A percentile compares a stretch with the other conserved stretches of the same genome.
Evolutionary conservation across 2,888 invertebrate genomes (phyloP).

Genomic region (Drosophila falleni): DNA sequence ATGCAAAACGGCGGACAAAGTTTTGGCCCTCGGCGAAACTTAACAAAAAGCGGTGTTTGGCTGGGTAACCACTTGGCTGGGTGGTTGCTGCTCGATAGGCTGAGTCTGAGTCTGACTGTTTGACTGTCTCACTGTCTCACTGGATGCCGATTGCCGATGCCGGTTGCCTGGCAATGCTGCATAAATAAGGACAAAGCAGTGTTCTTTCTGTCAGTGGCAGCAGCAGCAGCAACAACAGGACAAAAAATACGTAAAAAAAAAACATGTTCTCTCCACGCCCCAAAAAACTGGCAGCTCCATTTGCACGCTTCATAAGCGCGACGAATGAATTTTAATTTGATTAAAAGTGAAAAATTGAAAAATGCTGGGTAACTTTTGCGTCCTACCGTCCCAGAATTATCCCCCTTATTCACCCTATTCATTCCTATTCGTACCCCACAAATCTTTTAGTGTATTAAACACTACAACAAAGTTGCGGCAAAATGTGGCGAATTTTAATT

Average conservation of each 20-base stretch:
- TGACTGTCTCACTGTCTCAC: constrained; percentile 16
- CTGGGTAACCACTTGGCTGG: constrained; percentile 45
- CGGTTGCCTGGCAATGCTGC: constrained; percentile 44
- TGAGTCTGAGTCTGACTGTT: constrained; percentile 23
- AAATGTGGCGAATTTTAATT: constrained; percentile 54
- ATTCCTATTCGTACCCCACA: background rate
- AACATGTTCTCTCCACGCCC: background rate
- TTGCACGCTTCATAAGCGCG: constrained; percentile 81
- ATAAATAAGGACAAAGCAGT: constrained; percentile 35
- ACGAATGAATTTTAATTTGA: constrained; percentile 85
- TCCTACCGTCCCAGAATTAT: too few species aligned
- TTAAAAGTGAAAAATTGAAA: constrained; percentile 82
- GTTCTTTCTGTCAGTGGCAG: constrained; percentile 27
- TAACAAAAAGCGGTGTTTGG: constrained; percentile 54
- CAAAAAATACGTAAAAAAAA: background rate
- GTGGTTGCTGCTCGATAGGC: constrained; percentile 45
- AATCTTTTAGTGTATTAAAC: constrained; percentile 63
- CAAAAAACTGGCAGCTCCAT: constrained; percentile 34
- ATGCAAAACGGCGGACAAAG: constrained; percentile 70
- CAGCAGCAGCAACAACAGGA: background rate
- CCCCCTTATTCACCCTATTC: background rate
- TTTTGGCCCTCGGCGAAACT: constrained; percentile 66
- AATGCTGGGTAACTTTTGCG: constrained; percentile 30
- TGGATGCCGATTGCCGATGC: constrained; percentile 15
- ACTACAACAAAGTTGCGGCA: constrained; percentile 33